Percentiles rank a stretch among this genome's conserved stretches.
Evolutionary conservation across 2,888 invertebrate species (phyloP).

Genomic region (Chrysomela aeneicollis): DNA sequence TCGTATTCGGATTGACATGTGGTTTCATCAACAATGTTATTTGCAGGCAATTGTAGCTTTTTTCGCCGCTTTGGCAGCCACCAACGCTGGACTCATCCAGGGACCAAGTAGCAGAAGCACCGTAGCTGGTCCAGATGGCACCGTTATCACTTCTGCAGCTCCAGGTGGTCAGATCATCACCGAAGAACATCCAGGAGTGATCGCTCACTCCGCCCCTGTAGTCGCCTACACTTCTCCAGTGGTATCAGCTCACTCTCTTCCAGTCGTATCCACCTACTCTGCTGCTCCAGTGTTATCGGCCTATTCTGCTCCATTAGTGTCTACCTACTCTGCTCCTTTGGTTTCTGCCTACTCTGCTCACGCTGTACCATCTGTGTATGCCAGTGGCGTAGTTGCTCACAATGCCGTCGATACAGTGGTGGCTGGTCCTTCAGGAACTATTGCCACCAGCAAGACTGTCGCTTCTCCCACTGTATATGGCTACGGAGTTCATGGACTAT

Average conservation of each 20-base stretch:
- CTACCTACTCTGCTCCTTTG: slow-evolving; percentile 34
- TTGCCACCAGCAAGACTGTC: slow-evolving; percentile 42
- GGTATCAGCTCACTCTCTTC: slow-evolving; percentile 33
- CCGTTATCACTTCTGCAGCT: slow-evolving; percentile 48
- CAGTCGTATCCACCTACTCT: slow-evolving; percentile 29
- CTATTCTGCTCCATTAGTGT: slow-evolving; percentile 27
- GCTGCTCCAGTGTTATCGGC: slow-evolving; percentile 32
- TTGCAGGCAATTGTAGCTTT: slow-evolving; percentile 43
- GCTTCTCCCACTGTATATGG: slow-evolving; percentile 36
- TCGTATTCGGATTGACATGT: background rate
- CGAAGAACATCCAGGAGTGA: slow-evolving; percentile 38
- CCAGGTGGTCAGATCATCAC: slow-evolving; percentile 50
- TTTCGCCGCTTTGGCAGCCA: slow-evolving; percentile 47
- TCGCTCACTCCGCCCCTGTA: slow-evolving; percentile 38
- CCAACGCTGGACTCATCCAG: slow-evolving; percentile 47
- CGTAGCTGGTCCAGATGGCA: slow-evolving; percentile 49
- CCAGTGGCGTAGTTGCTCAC: slow-evolving; percentile 32
- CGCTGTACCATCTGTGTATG: slow-evolving; percentile 31
- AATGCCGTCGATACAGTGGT: slow-evolving; percentile 35
- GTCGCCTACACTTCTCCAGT: slow-evolving; percentile 33
- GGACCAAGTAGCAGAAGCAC: slow-evolving; percentile 51
- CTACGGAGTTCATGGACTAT: slow-evolving; percentile 29
- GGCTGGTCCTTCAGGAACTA: slow-evolving; percentile 50
- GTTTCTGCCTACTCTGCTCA: slow-evolving; percentile 32
- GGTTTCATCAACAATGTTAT: background rate